phyloP scores from a whole-genome alignment of 2,888 invertebrate genomes.

The Pseudanteris insignis region DNA sequence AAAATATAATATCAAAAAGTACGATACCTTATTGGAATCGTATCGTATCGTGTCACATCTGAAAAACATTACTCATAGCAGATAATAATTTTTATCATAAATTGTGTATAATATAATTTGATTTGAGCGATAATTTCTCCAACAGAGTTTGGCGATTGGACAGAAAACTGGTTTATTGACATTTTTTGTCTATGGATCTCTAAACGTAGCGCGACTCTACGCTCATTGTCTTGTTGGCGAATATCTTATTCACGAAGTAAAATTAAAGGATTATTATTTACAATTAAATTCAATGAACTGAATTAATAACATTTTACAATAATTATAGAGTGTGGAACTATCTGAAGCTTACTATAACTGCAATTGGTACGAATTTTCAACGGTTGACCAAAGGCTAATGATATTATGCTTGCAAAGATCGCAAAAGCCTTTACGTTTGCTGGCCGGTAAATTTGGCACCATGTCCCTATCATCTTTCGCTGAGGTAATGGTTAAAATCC shows the following conservation, averaged over 20 bases:
- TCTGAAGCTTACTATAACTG: constrained; percentile 69
- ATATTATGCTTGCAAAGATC: constrained; percentile 68
- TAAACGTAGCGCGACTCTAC: constrained; percentile 38
- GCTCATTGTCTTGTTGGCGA: constrained; percentile 42
- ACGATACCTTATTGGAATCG: too few species aligned
- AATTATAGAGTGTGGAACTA: constrained; percentile 66
- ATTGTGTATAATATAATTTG: too few species aligned
- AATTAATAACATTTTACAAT: too few species aligned
- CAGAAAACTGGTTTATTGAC: constrained; percentile 37
- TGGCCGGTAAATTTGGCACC: constrained; percentile 70
- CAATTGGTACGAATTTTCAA: constrained; percentile 67
- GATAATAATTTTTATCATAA: too few species aligned
- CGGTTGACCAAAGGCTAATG: constrained; percentile 64
- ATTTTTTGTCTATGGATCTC: constrained; percentile 31
- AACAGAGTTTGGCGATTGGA: constrained; percentile 17
- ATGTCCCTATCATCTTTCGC: constrained; percentile 70
- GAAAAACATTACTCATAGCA: too few species aligned
- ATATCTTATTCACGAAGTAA: constrained; percentile 43
- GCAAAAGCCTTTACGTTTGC: constrained; percentile 68
- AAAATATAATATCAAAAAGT: too few species aligned
- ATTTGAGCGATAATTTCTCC: too few species aligned
- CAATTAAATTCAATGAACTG: too few species aligned
- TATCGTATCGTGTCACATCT: too few species aligned
- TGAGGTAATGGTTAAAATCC: constrained; percentile 63
- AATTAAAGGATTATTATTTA: too few species aligned